Evolutionary conservation across 2,113 vertebrate species (phyloP).

Genomic region (Coptodon bakossiorum): DNA sequence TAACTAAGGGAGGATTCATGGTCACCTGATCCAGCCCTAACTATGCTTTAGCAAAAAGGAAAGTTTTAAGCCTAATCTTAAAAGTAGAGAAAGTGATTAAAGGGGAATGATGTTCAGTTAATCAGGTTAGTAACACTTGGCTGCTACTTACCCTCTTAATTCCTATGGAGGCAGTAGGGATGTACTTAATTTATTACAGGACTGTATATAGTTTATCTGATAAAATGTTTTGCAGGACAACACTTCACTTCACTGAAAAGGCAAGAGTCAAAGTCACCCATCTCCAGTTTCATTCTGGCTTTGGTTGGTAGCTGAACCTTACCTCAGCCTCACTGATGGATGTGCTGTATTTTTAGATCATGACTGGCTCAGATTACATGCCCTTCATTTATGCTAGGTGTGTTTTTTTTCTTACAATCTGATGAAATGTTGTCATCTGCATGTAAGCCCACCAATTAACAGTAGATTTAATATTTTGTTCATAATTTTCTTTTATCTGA

Average conservation of each 20-base stretch:
- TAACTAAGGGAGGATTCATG: not conserved
- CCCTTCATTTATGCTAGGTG: slow-evolving; percentile 1
- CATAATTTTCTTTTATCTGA: not conserved
- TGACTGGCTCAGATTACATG: slow-evolving; percentile 12
- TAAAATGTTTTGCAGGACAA: not conserved
- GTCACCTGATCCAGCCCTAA: not conserved
- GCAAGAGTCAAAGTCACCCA: slow-evolving; percentile 8
- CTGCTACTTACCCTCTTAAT: not conserved
- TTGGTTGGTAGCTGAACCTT: not conserved
- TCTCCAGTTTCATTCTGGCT: slow-evolving; percentile 11
- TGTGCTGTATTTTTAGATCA: slow-evolving; percentile 34
- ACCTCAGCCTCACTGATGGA: slow-evolving; percentile 12
- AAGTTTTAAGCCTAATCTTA: not conserved
- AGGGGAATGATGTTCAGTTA: not conserved
- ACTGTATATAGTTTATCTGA: not conserved
- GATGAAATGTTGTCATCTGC: not conserved
- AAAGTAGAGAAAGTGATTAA: not conserved
- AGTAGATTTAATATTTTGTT: not conserved
- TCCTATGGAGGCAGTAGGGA: not conserved
- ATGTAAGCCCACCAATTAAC: not conserved
- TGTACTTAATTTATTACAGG: not conserved
- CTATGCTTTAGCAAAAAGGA: not conserved
- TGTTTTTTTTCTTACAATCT: not conserved
- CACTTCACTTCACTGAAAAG: not conserved
- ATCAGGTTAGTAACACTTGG: not conserved